Conservation (phyloP, 1,140 invertebrate species). For the Drosophila virilis region DNA sequence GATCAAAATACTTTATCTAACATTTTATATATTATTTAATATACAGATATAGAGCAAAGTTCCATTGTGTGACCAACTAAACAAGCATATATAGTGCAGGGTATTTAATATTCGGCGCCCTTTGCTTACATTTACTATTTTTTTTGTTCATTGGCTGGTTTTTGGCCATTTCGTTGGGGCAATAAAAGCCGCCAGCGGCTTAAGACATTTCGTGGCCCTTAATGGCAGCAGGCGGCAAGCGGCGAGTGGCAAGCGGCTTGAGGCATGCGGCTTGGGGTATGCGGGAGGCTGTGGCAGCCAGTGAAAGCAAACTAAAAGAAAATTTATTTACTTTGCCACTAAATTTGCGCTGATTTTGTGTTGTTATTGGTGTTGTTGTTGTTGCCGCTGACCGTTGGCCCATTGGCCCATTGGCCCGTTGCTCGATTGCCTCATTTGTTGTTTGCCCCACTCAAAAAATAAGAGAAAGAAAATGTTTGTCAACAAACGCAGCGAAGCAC, state of each 20-base stretch:
- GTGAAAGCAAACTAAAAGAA: conserved; percentile 69
- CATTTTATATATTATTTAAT: too few relatives aligned
- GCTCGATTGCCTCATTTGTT: conserved; percentile 54
- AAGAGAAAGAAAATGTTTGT: conserved; percentile 58
- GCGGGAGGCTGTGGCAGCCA: background rate
- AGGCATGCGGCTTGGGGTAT: background rate
- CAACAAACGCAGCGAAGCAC: conserved; percentile 75
- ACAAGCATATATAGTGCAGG: background rate
- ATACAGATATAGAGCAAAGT: too few relatives aligned
- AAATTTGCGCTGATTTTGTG: conserved; percentile 78
- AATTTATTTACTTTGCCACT: conserved; percentile 82
- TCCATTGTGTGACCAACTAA: too few relatives aligned
- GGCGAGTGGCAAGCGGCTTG: conserved; percentile 2
- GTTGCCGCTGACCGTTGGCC: conserved; percentile 37
- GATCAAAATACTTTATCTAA: too few relatives aligned
- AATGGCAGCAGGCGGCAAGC: conserved; percentile 20
- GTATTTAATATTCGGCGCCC: background rate
- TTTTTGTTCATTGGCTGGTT: conserved; percentile 34
- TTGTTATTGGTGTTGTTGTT: conserved; percentile 44
- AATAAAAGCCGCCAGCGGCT: conserved; percentile 72
- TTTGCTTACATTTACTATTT: background rate
- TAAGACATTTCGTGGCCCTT: conserved; percentile 71
- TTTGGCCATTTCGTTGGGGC: conserved; percentile 31
- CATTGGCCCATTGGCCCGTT: conserved; percentile 16
- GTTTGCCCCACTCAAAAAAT: conserved; percentile 60